Evolutionary conservation across 2,888 invertebrate genomes (phyloP), one percentile per base, ranked within the genome.

Genomic region (Trissoscelio sp.): DNA sequence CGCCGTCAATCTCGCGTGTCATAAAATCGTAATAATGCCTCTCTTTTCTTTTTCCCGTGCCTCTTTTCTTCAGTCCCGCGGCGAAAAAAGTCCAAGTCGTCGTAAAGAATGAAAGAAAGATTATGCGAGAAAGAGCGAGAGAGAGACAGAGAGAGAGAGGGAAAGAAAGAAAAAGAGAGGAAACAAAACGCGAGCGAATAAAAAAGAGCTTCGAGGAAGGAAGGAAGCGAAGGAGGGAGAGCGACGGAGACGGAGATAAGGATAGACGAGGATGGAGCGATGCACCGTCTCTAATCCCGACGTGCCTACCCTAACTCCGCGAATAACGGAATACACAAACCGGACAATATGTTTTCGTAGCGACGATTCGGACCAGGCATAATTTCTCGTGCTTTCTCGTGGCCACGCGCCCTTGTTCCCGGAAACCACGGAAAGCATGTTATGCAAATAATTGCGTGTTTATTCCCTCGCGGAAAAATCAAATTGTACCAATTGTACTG

Each of bases 331-430:
- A 81, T 67, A 60, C 44, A 42, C 67, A 42, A 70, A 66, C 51
- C 81, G 82, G 79, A 58, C 82, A 77, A 81, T 82, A 73, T 82
- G 82, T 84, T 82, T 83, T 83, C 80, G 73, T 69, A 81, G 85
- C 55, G 78, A 74, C 44, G 72, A 77, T 81, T 77, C 81, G 80
- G 70, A 16, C 70, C 57, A 9, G 62, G 44, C 39, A 69, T 74
- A 67, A 73, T 81, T 81, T 66, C 81, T 70, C 70, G 70, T 60
- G 73, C 77, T 67, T 77, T 72, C 80, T 74, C 75, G 64, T 53
- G 51, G 80, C 70, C 75, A 77, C 81, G 77, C 74, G 78, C 74
- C 78, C 78, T 74, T 78, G 78, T 82, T 78, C 79, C 79, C 79
- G 73, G 79, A 73, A 79, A 79, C 73, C 67, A 73, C 73, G 79